These are phyloP conservation scores for Caradrina clavipalpis DNA, from an alignment of 2,888 invertebrate genomes.

Conservation along the genomic window DNA sequence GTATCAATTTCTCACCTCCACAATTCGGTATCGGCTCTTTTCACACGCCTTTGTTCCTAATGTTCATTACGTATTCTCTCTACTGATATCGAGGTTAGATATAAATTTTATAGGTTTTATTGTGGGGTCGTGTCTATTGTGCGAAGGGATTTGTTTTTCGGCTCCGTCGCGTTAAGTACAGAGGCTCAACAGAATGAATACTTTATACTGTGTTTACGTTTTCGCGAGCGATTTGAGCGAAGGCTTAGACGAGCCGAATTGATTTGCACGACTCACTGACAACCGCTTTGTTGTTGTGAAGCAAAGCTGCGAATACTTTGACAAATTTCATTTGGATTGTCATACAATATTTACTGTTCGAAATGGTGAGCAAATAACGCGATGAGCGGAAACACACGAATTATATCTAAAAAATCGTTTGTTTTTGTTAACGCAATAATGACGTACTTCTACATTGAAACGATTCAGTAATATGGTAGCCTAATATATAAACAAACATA, in stretches of 20 bases:
- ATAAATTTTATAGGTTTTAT: slow-evolving; percentile 87
- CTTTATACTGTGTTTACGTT: slow-evolving; percentile 73
- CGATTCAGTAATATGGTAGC: not conserved
- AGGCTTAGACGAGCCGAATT: slow-evolving; percentile 60
- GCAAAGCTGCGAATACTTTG: slow-evolving; percentile 19
- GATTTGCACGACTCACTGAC: slow-evolving; percentile 57
- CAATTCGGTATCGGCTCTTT: slow-evolving; percentile 85
- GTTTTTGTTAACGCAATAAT: slow-evolving; percentile 1
- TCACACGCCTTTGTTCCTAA: slow-evolving; percentile 87
- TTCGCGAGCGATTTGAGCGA: slow-evolving; percentile 61
- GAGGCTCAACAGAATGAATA: slow-evolving; percentile 71
- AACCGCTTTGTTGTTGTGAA: slow-evolving; percentile 46
- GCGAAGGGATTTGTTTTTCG: slow-evolving; percentile 76
- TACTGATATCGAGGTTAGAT: slow-evolving; percentile 85
- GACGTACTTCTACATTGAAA: not conserved
- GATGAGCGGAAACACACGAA: slow-evolving; percentile 13
- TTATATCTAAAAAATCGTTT: slow-evolving; percentile 1
- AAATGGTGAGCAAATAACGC: slow-evolving; percentile 34
- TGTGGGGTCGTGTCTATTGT: slow-evolving; percentile 78
- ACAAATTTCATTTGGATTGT: slow-evolving; percentile 54
- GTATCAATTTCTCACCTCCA: slow-evolving; percentile 84
- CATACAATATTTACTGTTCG: slow-evolving; percentile 43
- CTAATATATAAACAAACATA: not conserved
- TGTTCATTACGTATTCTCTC: slow-evolving; percentile 89
- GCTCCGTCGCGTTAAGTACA: slow-evolving; percentile 69